phyloP scores from a whole-genome alignment of 2,113 vertebrate species.

The Ariopsis seemanni region DNA sequence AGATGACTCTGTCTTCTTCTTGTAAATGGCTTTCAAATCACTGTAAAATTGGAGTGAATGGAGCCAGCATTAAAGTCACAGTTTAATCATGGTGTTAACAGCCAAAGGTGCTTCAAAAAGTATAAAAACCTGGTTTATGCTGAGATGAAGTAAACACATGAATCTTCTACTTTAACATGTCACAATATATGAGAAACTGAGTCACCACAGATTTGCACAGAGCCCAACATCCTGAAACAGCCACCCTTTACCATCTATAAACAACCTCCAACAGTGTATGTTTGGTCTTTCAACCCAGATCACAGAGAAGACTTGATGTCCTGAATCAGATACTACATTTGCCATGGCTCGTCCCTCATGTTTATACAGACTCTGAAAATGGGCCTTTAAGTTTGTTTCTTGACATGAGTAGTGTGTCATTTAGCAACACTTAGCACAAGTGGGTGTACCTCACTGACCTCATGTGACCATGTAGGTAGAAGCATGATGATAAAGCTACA shows the following conservation, averaged over 20 bases:
- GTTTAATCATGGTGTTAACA: not conserved
- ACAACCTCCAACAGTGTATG: conserved; percentile 6
- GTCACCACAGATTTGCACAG: not conserved
- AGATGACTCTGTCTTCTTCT: not conserved
- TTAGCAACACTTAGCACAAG: not conserved
- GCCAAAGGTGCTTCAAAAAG: not conserved
- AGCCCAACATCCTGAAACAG: not conserved
- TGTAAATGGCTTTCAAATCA: not conserved
- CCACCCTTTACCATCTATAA: conserved; percentile 5
- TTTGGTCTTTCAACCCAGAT: conserved; percentile 21
- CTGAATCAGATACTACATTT: not conserved
- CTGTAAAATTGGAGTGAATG: not conserved
- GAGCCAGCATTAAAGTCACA: not conserved
- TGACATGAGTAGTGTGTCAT: conserved; percentile 1
- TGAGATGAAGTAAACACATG: not conserved
- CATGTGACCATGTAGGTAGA: not conserved
- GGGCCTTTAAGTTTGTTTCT: conserved; percentile 20
- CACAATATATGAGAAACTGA: conserved; percentile 6
- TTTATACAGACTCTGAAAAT: conserved; percentile 27
- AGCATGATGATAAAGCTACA: not conserved
- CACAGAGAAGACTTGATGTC: conserved; percentile 5
- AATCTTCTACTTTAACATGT: not conserved
- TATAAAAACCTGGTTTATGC: not conserved
- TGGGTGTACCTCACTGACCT: not conserved
- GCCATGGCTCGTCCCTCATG: not conserved